Conservation (phyloP, 1,140 invertebrate species). For the Pantala flavescens region DNA sequence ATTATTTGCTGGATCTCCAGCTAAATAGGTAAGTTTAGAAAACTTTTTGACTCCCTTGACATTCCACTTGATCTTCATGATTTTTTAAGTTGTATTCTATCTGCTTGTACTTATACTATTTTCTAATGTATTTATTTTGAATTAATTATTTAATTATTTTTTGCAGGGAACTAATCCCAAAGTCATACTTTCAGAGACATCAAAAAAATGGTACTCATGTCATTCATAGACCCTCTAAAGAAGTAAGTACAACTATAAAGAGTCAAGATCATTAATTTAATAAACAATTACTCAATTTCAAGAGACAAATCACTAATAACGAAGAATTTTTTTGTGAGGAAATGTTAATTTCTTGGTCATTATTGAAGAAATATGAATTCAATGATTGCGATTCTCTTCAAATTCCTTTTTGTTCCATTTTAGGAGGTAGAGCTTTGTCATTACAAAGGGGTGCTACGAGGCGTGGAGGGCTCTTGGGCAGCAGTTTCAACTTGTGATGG, state of each 20-base stretch:
- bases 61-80: too few species aligned
- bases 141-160: slow-evolving; percentile 5
- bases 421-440: slow-evolving; percentile 68
- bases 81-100: too few species aligned
- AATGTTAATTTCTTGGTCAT: too few species aligned
- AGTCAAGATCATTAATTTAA: too few species aligned
- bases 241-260: slow-evolving; percentile 37
- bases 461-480: slow-evolving; percentile 59
- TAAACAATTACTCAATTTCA: too few species aligned
- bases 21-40: slow-evolving; percentile 44
- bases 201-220: slow-evolving; percentile 55
- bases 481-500: slow-evolving; percentile 77
- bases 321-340: too few species aligned
- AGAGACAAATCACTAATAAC: too few species aligned
- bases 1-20: slow-evolving; percentile 58
- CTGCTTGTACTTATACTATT: background rate
- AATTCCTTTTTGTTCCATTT: slow-evolving; percentile 27
- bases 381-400: too few species aligned
- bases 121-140: slow-evolving; percentile 16
- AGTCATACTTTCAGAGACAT: slow-evolving; percentile 58
- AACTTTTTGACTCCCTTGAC: too few species aligned
- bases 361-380: too few species aligned
- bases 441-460: slow-evolving; percentile 69
- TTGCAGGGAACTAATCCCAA: slow-evolving; percentile 55
- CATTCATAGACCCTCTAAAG: slow-evolving; percentile 45